Evolutionary conservation across 2,113 vertebrate genomes (phyloP), one percentile per base, ranked within the genome.

Genomic region (Callipepla squamata): DNA sequence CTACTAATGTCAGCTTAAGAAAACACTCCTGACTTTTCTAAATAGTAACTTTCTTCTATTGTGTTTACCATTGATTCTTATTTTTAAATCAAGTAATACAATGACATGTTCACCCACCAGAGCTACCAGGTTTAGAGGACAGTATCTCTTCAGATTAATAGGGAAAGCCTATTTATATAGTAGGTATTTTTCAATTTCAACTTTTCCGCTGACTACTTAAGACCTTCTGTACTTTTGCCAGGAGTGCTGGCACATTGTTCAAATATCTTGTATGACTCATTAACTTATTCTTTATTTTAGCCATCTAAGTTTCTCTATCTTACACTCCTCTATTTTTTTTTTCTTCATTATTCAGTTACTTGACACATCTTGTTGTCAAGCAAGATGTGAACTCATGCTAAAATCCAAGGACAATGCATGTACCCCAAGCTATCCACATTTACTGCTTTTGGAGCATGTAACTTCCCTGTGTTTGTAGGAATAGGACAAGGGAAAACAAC

Each of bases 201-300:
- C 75, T 87, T 93, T 94, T 87, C 85, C 70, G 77, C 6, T 62
- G 13, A 38, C 59, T 87, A 23, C 76, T 89, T 82, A 80, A 92
- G 74, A 53, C 36, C 30, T 23, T 11, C 66, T 89, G 40, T 68
- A 47, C 44, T 82, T 92, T 93, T 91, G 83, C 63, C 87, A 80
- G 36, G 26, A 87, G 66, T 74, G 32, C 45, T 69, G 80, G 66
- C 91, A 82, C 53, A 62, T 82, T 80, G 30, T 94, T 92, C 88
- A 78, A 88, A 63, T 85, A 70, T 44, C 48, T 66, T 6, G 15
- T 73, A 76, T 87, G 87, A 85, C 45, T 92, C 85, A 77, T 72
- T 82, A 95, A 55, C 70, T 94, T 80, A 58, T 62, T 58, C 90
- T 92, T 53, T 76, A 50, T 91, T 89, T 89, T 82, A 91, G 81